phyloP scores from a whole-genome alignment of 2,888 invertebrate genomes.

The Stictocephala bisonia region DNA sequence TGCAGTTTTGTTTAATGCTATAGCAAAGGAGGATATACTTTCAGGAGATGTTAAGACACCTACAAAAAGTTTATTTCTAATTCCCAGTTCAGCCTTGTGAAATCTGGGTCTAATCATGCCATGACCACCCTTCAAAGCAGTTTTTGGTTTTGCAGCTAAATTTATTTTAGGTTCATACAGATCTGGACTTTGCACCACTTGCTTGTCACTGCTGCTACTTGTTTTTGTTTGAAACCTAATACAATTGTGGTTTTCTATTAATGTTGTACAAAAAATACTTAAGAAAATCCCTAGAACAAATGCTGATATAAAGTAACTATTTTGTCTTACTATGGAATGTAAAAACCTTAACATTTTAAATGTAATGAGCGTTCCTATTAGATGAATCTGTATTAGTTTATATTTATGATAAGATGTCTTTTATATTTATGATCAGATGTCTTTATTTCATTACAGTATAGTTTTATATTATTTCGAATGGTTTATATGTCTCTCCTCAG shows the following conservation, averaged over 20 bases:
- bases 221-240: conserved; percentile 44
- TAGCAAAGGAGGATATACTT: conserved; percentile 77
- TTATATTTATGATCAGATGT: too few relatives aligned
- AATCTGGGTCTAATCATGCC: conserved; percentile 87
- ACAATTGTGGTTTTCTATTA: conserved; percentile 53
- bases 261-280: conserved; percentile 54
- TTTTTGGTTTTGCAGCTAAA: conserved; percentile 65
- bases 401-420: too few relatives aligned
- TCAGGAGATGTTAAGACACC: conserved; percentile 84
- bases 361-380: too few relatives aligned
- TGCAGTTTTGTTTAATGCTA: conserved; percentile 90
- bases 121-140: conserved; percentile 67
- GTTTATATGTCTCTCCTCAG: too few relatives aligned
- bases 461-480: too few relatives aligned
- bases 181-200: conserved; percentile 57
- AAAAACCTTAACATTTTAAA: conserved; percentile 38
- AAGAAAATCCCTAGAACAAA: conserved; percentile 56
- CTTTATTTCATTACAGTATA: too few relatives aligned
- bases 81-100: conserved; percentile 95
- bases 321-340: conserved; percentile 52
- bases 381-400: too few relatives aligned
- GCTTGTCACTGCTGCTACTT: conserved; percentile 46
- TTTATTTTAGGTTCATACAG: conserved; percentile 67
- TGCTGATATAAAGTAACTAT: conserved; percentile 55
- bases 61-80: conserved; percentile 88